Percentiles rank a stretch among this genome's conserved stretches.
Evolutionary conservation across 2,113 vertebrate genomes (phyloP).

Genomic region (Megaptera novaeangliae): DNA sequence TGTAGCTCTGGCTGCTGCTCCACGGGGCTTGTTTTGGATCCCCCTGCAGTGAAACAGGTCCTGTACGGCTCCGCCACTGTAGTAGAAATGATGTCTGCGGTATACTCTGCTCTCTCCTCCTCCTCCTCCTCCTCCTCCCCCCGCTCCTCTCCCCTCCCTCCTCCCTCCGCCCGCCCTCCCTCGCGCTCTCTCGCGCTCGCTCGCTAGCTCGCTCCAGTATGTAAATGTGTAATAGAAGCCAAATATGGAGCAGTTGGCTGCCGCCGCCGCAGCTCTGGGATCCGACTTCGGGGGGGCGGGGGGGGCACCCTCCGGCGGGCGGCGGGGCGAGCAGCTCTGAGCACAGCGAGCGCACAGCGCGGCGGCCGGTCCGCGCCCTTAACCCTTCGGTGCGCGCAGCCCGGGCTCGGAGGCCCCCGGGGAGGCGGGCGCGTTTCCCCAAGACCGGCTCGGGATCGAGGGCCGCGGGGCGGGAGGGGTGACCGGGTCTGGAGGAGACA

Average conservation of each 20-base stretch:
- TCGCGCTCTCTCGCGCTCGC: conserved; percentile 71
- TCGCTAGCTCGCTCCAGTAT: conserved; percentile 80
- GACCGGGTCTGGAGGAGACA: not conserved
- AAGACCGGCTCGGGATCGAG: not conserved
- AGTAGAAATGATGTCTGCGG: conserved; percentile 93
- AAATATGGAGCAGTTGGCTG: conserved; percentile 91
- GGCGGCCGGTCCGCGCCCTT: conserved; percentile 77
- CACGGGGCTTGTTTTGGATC: conserved; percentile 79
- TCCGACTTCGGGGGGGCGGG: conserved; percentile 79
- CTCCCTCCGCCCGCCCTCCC: conserved; percentile 20
- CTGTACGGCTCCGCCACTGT: conserved; percentile 88
- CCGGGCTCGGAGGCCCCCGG: not conserved
- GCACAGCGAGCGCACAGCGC: conserved; percentile 79
- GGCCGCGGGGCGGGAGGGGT: not conserved
- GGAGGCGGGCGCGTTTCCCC: not conserved
- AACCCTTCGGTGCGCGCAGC: conserved; percentile 74
- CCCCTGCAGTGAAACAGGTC: conserved; percentile 90
- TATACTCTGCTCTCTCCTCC: conserved; percentile 81
- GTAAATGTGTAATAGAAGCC: conserved; percentile 88
- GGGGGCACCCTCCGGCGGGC: conserved; percentile 81
- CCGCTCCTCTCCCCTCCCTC: conserved; percentile 49
- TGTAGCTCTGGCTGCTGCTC: conserved; percentile 80
- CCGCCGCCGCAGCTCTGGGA: conserved; percentile 87
- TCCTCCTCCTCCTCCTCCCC: conserved; percentile 37
- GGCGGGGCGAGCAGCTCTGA: conserved; percentile 81